Evolutionary conservation across 2,113 vertebrate genomes (phyloP).

Genomic region (Scytalopus superciliaris): DNA sequence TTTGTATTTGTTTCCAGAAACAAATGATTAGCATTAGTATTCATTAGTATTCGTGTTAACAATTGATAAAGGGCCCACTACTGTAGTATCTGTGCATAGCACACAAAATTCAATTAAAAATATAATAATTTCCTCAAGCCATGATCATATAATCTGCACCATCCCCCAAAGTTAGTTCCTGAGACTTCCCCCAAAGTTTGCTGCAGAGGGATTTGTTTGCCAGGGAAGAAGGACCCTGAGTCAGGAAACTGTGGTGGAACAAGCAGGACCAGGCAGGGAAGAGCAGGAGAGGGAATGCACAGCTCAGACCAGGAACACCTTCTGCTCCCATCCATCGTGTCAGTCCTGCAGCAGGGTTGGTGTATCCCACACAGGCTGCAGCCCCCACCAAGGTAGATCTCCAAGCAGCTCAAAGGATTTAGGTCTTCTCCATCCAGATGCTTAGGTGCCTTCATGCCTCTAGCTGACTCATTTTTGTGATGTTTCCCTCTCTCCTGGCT

Average conservation of each 20-base stretch:
- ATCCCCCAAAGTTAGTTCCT: conserved; percentile 1
- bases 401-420: background rate
- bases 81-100: conserved; percentile 47
- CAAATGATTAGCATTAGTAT: conserved; percentile 66
- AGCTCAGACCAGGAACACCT: background rate
- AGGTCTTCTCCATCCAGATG: background rate
- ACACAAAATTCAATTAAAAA: conserved; percentile 67
- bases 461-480: background rate
- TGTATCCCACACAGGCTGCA: background rate
- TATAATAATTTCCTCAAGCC: conserved; percentile 64
- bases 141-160: conserved; percentile 34
- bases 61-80: conserved; percentile 60
- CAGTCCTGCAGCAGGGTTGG: background rate
- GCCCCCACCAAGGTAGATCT: background rate
- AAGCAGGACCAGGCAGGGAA: background rate
- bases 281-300: background rate
- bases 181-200: conserved; percentile 11
- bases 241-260: background rate
- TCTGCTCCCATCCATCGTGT: background rate
- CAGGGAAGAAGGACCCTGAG: background rate
- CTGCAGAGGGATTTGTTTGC: background rate
- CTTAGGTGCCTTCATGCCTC: background rate
- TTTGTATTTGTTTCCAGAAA: conserved; percentile 64
- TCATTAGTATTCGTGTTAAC: conserved; percentile 65
- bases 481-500: background rate